Percentiles rank a stretch among this genome's conserved stretches.
Evolutionary conservation across 2,888 invertebrate genomes (phyloP).

Genomic region (Luperina nickerlii): DNA sequence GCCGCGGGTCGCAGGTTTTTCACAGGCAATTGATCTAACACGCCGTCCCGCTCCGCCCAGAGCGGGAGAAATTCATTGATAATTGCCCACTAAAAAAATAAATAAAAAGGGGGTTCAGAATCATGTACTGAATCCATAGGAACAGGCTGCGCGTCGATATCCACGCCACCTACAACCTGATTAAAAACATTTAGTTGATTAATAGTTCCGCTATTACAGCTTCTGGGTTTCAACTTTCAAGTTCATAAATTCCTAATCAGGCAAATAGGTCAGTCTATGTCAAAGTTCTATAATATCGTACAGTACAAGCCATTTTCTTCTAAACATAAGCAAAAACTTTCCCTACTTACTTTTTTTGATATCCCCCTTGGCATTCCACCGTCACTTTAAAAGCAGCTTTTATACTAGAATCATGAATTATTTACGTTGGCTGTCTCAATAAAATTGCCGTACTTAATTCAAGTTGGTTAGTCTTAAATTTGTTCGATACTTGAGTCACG

Average conservation of each 20-base stretch:
- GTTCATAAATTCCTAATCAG: not conserved
- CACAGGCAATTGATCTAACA: no score
- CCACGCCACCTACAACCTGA: no score
- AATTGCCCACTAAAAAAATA: no score
- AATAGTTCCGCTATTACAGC: not conserved
- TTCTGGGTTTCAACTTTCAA: not conserved
- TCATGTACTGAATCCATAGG: no score
- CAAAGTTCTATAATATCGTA: not conserved
- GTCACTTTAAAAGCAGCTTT: slow-evolving; percentile 47
- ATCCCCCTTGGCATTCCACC: slow-evolving; percentile 37
- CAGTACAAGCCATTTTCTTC: not conserved
- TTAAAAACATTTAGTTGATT: not conserved
- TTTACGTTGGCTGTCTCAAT: slow-evolving; percentile 63
- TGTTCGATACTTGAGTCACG: slow-evolving; percentile 37
- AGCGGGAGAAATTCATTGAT: no score
- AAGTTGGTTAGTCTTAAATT: slow-evolving; percentile 52
- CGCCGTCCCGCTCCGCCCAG: no score
- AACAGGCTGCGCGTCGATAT: no score
- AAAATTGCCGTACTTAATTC: slow-evolving; percentile 65
- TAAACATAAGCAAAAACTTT: slow-evolving; percentile 27
- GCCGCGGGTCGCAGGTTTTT: no score
- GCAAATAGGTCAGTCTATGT: not conserved
- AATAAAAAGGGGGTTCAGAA: no score
- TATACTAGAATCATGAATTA: slow-evolving; percentile 68
- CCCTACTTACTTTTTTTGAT: slow-evolving; percentile 8